Percentiles rank a stretch among this genome's conserved stretches.
Evolutionary conservation across 1,140 invertebrate genomes (phyloP).

Genomic region (Calycopis cecrops): DNA sequence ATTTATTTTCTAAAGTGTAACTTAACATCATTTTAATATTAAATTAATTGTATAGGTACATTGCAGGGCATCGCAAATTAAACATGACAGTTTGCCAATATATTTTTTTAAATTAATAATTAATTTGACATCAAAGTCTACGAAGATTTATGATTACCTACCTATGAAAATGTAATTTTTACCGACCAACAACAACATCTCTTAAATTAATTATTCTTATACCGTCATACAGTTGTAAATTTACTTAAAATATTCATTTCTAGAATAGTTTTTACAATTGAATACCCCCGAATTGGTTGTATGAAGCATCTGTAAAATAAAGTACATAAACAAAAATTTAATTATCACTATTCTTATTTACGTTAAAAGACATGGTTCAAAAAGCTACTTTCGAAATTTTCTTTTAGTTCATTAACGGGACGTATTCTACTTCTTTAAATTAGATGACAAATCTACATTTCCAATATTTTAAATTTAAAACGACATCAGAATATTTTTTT

Average conservation of each 20-base stretch:
- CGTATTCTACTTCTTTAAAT: not conserved
- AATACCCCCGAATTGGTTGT: too few relatives aligned
- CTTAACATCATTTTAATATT: too few relatives aligned
- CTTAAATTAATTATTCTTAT: not conserved
- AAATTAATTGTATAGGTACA: too few relatives aligned
- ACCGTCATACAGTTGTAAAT: constrained; percentile 4
- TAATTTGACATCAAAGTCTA: too few relatives aligned
- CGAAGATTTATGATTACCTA: too few relatives aligned
- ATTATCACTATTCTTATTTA: not conserved
- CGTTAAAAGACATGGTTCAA: not conserved
- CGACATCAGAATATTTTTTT: constrained; percentile 3
- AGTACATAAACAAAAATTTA: not conserved
- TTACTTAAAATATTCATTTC: constrained; percentile 1
- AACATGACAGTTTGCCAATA: too few relatives aligned
- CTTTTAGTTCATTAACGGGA: not conserved
- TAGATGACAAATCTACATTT: not conserved
- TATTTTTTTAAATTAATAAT: too few relatives aligned
- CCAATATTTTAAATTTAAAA: not conserved
- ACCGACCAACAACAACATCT: too few relatives aligned
- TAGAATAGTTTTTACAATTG: not conserved
- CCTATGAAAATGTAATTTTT: too few relatives aligned
- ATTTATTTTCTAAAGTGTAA: too few relatives aligned
- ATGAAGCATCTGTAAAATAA: too few relatives aligned
- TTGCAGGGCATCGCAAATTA: too few relatives aligned
- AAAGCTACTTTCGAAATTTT: not conserved